Evolutionary conservation across 2,888 invertebrate genomes (phyloP), one percentile per base, ranked within the genome.

Genomic region (Leptogaster cylindrica): DNA sequence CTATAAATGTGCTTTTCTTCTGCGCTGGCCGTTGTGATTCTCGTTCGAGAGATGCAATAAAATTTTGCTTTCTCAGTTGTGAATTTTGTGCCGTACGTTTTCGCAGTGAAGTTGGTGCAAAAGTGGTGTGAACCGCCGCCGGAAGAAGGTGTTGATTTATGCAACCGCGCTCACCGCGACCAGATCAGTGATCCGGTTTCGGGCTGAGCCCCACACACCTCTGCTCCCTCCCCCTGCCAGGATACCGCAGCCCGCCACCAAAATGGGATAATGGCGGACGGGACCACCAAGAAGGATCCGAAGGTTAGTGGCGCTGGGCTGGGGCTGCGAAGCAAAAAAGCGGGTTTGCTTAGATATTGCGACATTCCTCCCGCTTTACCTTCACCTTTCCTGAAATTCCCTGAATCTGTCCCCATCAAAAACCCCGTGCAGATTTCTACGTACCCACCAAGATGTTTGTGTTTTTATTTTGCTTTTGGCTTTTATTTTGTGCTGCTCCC

Each of bases 191-290:
- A 44, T 44, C 28, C 61, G 12, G 41, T 28, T 61, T n/a, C 28
- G 61, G 61, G 28, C 44, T 44, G 61, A 25, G 41, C 61, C 20
- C 41, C 44, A 27, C n/a, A n/a, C n/a, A n/a, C n/a, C 16, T 61
- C 44, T 44, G 18, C 33, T n/a, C 18, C 18, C 16, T 12, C 12
- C 14, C 12, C 44, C 44, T 41, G 23, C 23, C 23, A 61, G 44
- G 61, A 61, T 61, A 61, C 58, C 41, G 41, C 27, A 27, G 44
- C 16, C 12, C 48, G 23, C 46, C 46, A 8, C 48, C 48, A 64
- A 64, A 64, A 64, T 64, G 64, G 64, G 48, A 64, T 64, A 64
- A 64, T 64, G 64, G 64, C 64, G 64, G 64, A 64, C 64, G 14
- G 64, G 33, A 48, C 48, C 44, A 64, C 2, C 44, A 41, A 20